phyloP scores from a whole-genome alignment of 2,888 invertebrate genomes.

The Drosophila siamana region DNA sequence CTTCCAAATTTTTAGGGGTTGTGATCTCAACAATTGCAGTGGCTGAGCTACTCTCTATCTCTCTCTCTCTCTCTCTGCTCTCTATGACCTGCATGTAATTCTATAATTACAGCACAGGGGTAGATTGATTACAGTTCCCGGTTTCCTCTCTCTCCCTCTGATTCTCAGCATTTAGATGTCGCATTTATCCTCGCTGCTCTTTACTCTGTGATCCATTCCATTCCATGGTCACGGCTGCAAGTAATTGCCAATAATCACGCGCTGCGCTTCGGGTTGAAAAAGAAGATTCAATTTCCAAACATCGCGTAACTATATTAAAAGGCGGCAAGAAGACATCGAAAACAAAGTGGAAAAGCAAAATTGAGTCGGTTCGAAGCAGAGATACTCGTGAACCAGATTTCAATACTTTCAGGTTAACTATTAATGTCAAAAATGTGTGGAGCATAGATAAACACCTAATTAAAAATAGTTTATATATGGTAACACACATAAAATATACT shows the following conservation, averaged over 20 bases:
- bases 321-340: slow-evolving; percentile 18
- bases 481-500: too few relatives aligned
- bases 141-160: background rate
- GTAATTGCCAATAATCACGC: slow-evolving; percentile 75
- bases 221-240: slow-evolving; percentile 56
- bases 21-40: slow-evolving; percentile 41
- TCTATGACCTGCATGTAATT: slow-evolving; percentile 3
- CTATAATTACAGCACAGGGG: slow-evolving; percentile 46
- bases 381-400: background rate
- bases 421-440: too few relatives aligned
- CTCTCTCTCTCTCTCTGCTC: background rate
- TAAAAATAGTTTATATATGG: too few relatives aligned
- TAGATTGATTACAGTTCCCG: slow-evolving; percentile 51
- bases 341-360: background rate
- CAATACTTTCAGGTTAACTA: too few relatives aligned
- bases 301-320: slow-evolving; percentile 24
- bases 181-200: slow-evolving; percentile 21
- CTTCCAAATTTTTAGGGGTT: slow-evolving; percentile 21
- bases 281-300: slow-evolving; percentile 61
- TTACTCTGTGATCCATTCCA: slow-evolving; percentile 39
- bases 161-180: slow-evolving; percentile 12
- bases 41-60: background rate
- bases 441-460: too few relatives aligned
- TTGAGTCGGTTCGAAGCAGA: background rate
- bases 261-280: slow-evolving; percentile 16